Evolutionary conservation across 2,113 vertebrate genomes (phyloP), one percentile per base, ranked within the genome.

Genomic region (Misgurnus mizolepis): DNA sequence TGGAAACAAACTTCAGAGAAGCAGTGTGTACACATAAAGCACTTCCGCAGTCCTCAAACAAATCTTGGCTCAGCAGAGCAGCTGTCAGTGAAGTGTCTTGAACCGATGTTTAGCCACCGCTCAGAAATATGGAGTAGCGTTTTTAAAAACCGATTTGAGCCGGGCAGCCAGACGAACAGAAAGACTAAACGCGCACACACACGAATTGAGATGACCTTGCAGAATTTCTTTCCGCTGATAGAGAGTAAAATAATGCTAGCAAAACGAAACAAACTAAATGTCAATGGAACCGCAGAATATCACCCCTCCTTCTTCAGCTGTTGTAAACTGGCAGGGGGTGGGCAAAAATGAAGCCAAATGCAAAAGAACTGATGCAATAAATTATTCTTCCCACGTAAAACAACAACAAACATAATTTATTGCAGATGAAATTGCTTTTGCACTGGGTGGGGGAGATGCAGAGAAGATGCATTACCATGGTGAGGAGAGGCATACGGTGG

Each of bases 361-460:
- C 14, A 81, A 45, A 43, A 17, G n/a, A 61, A 47, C 69, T 58
- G 40, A 76, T 58, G 17, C 81, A 85, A 78, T 80, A 58, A 78
- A 85, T 85, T 79, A 66, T 50, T 60, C 76, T 22, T 60, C 49
- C 6, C 43, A 81, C 77, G 79, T 81, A 81, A 78, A 76, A 78
- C 78, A 74, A 73, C 49, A 2, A 2, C 41, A 72, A 83, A 85
- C 78, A 78, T 76, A 47, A 80, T 81, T 81, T 64, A 41, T 53
- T 67, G 2, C 49, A 73, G n/a, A 83, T 56, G 41, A 80, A 73
- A 53, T 66, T 83, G 68, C 58, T 70, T 67, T 70, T 78, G 53
- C 49, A 68, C 8, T 6, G 50, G 55, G 4, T 39, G 39, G 68
- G 55, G 70, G 64, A 65, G 40, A 17, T 65, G 82, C 15, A 18